Conservation (phyloP, 2,113 vertebrate genomes). For the Tretioscincus oriximinensis region DNA sequence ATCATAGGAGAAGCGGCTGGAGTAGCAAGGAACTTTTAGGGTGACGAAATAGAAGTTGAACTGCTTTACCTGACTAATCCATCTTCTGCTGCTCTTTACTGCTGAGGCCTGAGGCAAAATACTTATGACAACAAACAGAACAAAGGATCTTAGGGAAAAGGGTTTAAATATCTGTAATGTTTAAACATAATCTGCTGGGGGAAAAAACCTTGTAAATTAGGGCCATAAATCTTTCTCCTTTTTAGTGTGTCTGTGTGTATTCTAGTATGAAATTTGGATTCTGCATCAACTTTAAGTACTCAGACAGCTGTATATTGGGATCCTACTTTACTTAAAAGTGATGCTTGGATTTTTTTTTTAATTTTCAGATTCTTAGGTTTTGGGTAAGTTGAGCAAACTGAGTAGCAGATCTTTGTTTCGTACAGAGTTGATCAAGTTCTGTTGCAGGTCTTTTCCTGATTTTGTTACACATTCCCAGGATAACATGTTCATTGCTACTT, state of each 20-base stretch:
- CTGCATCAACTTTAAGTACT: not conserved
- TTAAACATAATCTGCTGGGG: too few species aligned
- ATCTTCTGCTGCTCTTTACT: too few species aligned
- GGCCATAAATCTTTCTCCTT: not conserved
- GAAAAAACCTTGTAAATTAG: too few species aligned
- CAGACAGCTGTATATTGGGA: not conserved
- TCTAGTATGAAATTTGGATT: not conserved
- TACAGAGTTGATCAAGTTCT: too few species aligned
- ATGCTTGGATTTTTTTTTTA: not conserved
- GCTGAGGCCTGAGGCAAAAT: too few species aligned
- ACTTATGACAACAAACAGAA: too few species aligned
- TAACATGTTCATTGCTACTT: not conserved
- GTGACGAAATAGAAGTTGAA: too few species aligned
- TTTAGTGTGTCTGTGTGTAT: not conserved
- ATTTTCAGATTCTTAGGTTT: not conserved
- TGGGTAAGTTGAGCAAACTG: not conserved
- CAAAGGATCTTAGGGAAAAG: too few species aligned
- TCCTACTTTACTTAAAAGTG: not conserved
- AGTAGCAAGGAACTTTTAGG: too few species aligned
- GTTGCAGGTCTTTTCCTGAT: not conserved
- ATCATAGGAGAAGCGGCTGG: too few species aligned
- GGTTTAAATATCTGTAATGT: too few species aligned
- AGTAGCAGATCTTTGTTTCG: not conserved
- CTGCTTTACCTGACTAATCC: too few species aligned
- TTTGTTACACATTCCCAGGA: not conserved